Base-by-base conservation (phyloP, 1,140 invertebrate species). In the Scaptodrosophila lebanonensis region DNA sequence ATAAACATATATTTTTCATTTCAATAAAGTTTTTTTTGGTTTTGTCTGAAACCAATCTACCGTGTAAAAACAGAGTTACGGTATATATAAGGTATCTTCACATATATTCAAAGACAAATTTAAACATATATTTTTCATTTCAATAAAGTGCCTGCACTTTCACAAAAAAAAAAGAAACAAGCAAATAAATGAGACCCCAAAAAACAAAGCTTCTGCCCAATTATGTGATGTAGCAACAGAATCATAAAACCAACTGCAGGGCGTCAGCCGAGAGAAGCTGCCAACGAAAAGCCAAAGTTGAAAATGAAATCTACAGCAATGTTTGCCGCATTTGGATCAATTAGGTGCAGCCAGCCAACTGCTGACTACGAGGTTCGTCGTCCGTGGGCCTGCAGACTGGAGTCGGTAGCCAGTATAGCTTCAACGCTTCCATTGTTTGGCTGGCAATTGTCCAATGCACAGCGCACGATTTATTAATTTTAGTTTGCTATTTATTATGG, bases 241-340 rank as follows among this genome's bases (percentile, higher is more conserved):
- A 22, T 35, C 27, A 35, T 17, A 33, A 16, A 30, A 16, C 7
- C 38, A 51, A 50, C 42, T 22, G 62, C 62, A 66, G 67, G 67
- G 67, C 67, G 67, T 71, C 67, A 27, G 36, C 22, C 3, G 22
- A 25, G 8, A 3, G 8, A 25, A 25, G 22, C 22, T 8, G 22
- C 22, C 22, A 33, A 60, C 40, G 45, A 70, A 70, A 76, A 64
- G 62, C 66, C 68, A 76, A 52, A 76, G 66, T 66, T 76, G 71
- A 59, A 43, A 60, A 70, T 61, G 47, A 43, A 47, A 48, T 63
- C 56, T 43, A 17, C 48, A 48, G 12, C 38, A 27, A 43, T 43
- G 53, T 66, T 76, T 66, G 52, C 40, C 42, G 71, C 66, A 76
- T 70, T 70, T 45, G 33, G 57, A 76, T 76, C 62, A 76, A 76